phyloP scores from a whole-genome alignment of 35 echinoderm and acorn worm genomes.

The Acanthaster planci region DNA sequence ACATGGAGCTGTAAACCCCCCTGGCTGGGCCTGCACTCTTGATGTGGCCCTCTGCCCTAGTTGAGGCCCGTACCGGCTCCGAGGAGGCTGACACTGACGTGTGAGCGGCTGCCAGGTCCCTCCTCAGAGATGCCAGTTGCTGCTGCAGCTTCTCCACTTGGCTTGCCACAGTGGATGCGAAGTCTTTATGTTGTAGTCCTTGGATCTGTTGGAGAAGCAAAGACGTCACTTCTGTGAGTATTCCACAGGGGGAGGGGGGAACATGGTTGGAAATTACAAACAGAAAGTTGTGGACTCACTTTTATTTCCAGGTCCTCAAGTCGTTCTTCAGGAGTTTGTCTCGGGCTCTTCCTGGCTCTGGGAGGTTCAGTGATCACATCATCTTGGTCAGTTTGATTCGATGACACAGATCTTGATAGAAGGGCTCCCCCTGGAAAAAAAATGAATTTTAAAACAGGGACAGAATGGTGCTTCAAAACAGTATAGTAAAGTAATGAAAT shows the following conservation, averaged over 20 bases:
- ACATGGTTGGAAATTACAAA: not conserved
- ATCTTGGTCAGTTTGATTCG: too few relatives aligned
- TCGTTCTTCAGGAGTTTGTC: constrained; percentile 24
- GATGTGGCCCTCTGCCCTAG: not conserved
- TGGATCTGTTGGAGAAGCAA: constrained; percentile 31
- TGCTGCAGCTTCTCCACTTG: constrained; percentile 46
- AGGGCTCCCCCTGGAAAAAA: too few relatives aligned
- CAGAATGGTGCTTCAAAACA: too few relatives aligned
- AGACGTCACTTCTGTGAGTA: not conserved
- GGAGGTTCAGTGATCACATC: too few relatives aligned
- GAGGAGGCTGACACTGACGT: not conserved
- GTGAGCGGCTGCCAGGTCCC: not conserved
- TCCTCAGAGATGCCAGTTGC: constrained; percentile 32
- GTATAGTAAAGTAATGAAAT: too few relatives aligned
- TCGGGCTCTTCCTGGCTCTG: not conserved
- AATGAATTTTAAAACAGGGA: too few relatives aligned
- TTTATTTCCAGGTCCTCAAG: constrained; percentile 51
- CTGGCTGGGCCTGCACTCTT: constrained; percentile 30
- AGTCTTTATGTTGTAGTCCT: constrained; percentile 25
- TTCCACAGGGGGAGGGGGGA: too few relatives aligned
- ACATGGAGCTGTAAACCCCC: not conserved
- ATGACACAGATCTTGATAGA: too few relatives aligned
- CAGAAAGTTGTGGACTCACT: constrained; percentile 23
- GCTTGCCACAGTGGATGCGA: not conserved
- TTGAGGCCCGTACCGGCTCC: not conserved